These are phyloP conservation scores for Aythya baeri DNA, from an alignment of 2,113 vertebrate species.

Conservation along the genomic window DNA sequence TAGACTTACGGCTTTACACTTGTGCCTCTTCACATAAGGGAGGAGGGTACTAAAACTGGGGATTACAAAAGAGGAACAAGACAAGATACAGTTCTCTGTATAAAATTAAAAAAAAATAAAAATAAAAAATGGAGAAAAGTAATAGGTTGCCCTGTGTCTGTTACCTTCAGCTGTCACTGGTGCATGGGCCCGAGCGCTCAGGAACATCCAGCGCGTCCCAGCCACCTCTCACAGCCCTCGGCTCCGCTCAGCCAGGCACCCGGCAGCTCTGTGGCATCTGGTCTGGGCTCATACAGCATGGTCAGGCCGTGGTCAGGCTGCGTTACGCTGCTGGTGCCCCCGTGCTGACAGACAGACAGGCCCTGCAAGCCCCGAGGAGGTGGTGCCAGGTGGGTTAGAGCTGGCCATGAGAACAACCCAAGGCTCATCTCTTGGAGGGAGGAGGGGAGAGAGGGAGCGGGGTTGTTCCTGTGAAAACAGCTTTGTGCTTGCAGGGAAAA, in stretches of 20 bases:
- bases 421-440: neutral
- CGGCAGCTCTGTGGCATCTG: neutral
- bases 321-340: neutral
- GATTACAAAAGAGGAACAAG: neutral
- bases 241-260: neutral
- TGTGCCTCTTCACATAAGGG: neutral
- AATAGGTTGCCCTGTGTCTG: neutral
- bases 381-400: neutral
- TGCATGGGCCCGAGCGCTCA: neutral
- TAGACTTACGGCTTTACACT: neutral
- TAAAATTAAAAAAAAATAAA: neutral
- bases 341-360: neutral
- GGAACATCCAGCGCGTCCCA: neutral
- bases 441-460: neutral
- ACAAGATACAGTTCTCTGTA: neutral
- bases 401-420: neutral
- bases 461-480: constrained; percentile 8
- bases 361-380: fast-evolving
- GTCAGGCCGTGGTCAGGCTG: neutral
- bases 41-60: neutral
- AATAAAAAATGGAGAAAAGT: neutral
- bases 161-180: neutral
- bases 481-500: constrained; percentile 23
- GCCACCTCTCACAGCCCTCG: neutral
- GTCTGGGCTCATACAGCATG: neutral